Percentiles rank a stretch among this genome's conserved stretches.
phyloP scores from a whole-genome alignment of 1,140 invertebrate species.

The Drosophila insularis region DNA sequence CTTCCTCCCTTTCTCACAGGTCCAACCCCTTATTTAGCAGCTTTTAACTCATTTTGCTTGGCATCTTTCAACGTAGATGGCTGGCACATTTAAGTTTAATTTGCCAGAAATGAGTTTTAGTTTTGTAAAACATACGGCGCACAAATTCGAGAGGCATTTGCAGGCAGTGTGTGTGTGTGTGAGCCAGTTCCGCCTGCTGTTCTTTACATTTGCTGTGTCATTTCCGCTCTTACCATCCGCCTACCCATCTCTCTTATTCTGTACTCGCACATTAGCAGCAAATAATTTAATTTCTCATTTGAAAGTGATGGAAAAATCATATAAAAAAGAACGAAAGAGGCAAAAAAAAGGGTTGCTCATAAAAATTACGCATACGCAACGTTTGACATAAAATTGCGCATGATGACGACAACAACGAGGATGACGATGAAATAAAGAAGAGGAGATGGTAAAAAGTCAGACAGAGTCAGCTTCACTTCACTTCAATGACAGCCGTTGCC shows the following conservation, averaged over 20 bases:
- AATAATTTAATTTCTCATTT: conserved; percentile 80
- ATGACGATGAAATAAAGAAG: not conserved
- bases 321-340: conserved; percentile 16
- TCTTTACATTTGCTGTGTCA: conserved; percentile 73
- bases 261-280: conserved; percentile 68
- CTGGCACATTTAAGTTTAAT: conserved; percentile 77
- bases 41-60: conserved; percentile 60
- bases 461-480: conserved; percentile 46
- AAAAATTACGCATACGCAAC: conserved; percentile 75
- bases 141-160: conserved; percentile 57
- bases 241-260: not conserved
- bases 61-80: conserved; percentile 47
- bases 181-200: conserved; percentile 42
- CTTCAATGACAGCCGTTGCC: not conserved
- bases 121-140: conserved; percentile 64
- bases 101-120: conserved; percentile 81
- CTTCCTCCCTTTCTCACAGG: not conserved
- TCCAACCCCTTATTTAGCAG: conserved; percentile 20
- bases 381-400: conserved; percentile 68
- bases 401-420: conserved; percentile 40
- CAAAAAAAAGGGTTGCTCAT: conserved; percentile 47
- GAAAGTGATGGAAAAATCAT: conserved; percentile 57
- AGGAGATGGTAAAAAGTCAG: conserved; percentile 32
- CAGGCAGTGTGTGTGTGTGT: conserved; percentile 22
- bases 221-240: conserved; percentile 47